Base-by-base conservation (phyloP, 1,140 invertebrate genomes). In the Conus betulinus region DNA sequence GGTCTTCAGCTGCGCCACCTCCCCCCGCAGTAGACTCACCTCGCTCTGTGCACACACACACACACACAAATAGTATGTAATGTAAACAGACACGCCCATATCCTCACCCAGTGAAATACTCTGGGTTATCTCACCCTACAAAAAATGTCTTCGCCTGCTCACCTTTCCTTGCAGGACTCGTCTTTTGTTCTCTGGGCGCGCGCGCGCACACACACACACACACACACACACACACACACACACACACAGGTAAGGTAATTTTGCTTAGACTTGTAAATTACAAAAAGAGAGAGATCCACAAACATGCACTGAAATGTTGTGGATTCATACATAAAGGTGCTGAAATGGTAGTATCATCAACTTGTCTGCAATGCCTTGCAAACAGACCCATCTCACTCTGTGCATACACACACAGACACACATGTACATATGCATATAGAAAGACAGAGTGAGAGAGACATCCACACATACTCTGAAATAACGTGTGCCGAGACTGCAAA, bases 1-100 rank as follows among this genome's bases (percentile, higher is more conserved):
- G 11, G 96, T 96, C 93, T 97, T 97, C 63, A 97, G 93, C 74
- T 96, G 96, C 55, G 96, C 96, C 20, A 97, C 96, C 95, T 97
- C 97, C 63, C 93, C 93, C 81, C 96, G 94, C 63, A 97, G 93
- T 60, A 95, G 93, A 87, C 96, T 96, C 60, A 97, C 96, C 92
- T 97, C 97, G 87, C 89, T 91, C 95, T 96, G 91, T 81, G 23
- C 17, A 55, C 82, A 83, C 39, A 60, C 57, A 60, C n/a, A 20
- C 67, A 74, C n/a, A n/a, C 20, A 74, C 67, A 20, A 1, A 25
- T 74, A 74, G 20, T 74, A 2, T 74, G 20, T 74, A 7, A 25
- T 23, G 20, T 7, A 74, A 11, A 7, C 67, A 20, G 6, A 20
- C 67, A 74, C 67, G 23, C 67, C 13, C 27, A 78, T 27, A 74